phyloP scores from a whole-genome alignment of 2,113 vertebrate genomes.

The Misgurnus anguillicaudatus region DNA sequence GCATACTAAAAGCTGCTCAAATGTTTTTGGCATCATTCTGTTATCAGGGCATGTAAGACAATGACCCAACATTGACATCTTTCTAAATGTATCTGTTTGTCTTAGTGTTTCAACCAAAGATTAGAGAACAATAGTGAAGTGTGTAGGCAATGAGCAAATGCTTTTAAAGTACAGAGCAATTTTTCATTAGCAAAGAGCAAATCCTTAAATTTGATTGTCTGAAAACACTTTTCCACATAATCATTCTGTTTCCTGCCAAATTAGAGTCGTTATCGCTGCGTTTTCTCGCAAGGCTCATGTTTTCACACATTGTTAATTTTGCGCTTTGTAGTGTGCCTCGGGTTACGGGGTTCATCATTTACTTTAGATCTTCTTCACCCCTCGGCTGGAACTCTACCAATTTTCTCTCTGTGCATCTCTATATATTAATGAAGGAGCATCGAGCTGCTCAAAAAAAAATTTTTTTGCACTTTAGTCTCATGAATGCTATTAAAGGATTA shows the following conservation, averaged over 20 bases:
- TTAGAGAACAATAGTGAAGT: neutral
- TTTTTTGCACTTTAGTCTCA: neutral
- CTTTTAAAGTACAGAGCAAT: neutral
- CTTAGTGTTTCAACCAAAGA: neutral
- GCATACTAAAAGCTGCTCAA: neutral
- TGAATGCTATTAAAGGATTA: neutral
- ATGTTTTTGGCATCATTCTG: neutral
- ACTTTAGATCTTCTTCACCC: neutral
- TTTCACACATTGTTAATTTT: neutral
- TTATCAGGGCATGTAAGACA: neutral
- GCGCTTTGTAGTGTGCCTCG: neutral
- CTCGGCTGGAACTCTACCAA: too few species aligned
- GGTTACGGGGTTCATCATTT: neutral
- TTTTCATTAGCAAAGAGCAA: neutral
- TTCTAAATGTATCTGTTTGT: neutral
- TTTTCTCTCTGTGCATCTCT: neutral
- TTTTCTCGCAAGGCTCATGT: neutral
- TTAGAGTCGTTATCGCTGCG: neutral
- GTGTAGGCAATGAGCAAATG: neutral
- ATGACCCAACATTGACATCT: neutral
- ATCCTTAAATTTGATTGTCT: constrained; percentile 12
- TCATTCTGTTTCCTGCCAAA: neutral
- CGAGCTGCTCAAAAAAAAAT: neutral
- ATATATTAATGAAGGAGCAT: neutral
- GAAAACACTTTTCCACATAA: neutral